phyloP scores from a whole-genome alignment of 2,797 vertebrate genomes.

The Chelmon rostratus region DNA sequence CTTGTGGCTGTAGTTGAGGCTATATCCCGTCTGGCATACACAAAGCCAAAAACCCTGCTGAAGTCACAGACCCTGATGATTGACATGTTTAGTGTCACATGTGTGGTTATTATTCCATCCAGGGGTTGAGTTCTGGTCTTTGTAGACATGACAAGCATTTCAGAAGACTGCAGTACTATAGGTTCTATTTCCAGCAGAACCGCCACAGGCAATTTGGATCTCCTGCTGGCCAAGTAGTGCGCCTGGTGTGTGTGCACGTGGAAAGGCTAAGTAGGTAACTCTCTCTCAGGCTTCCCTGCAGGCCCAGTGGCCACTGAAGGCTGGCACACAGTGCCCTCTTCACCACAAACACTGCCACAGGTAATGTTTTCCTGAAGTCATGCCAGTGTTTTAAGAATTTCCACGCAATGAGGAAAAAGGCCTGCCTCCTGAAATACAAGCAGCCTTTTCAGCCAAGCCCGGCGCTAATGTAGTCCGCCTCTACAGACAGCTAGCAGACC shows the following conservation, averaged over 20 bases:
- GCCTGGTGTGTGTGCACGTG: constrained; percentile 66
- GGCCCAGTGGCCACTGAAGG: constrained; percentile 70
- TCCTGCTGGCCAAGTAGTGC: constrained; percentile 58
- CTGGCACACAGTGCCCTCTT: constrained; percentile 80
- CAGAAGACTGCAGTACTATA: constrained; percentile 59
- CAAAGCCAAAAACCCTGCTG: constrained; percentile 31
- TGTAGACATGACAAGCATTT: constrained; percentile 73
- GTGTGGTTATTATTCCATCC: constrained; percentile 64
- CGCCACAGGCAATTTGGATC: constrained; percentile 80
- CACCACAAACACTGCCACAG: constrained; percentile 82
- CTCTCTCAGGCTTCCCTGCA: constrained; percentile 77
- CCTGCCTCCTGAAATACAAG: constrained; percentile 82
- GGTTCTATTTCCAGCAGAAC: constrained; percentile 77
- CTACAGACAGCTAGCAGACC: constrained; percentile 76
- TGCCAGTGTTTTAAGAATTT: constrained; percentile 85
- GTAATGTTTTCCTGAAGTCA: constrained; percentile 86
- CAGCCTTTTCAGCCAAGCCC: constrained; percentile 81
- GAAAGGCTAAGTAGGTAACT: constrained; percentile 78
- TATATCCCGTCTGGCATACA: constrained; percentile 21
- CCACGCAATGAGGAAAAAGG: constrained; percentile 80
- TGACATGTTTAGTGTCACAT: constrained; percentile 74
- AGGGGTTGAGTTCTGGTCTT: constrained; percentile 65
- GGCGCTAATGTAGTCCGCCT: constrained; percentile 72
- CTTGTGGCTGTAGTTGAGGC: constrained; percentile 14
- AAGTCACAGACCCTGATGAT: constrained; percentile 55